A percentile compares a stretch with the other conserved stretches of the same genome.
Conservation (phyloP, 2,888 invertebrate genomes). For the Calephelis perditalis region DNA sequence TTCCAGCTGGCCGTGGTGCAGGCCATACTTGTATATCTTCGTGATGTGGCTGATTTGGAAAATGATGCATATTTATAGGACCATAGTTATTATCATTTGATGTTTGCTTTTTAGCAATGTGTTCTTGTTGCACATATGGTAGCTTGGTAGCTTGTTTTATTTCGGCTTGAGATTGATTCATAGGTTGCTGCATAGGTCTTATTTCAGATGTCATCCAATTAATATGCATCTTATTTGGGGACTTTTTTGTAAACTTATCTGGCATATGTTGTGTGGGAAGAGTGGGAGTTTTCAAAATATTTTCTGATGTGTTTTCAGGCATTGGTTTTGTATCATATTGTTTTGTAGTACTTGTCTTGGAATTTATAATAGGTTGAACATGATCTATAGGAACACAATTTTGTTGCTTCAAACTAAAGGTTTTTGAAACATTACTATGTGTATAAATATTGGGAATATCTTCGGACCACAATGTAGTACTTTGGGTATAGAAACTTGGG, state of each 20-base stretch:
- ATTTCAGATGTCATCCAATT: conserved; percentile 75
- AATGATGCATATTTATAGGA: conserved; percentile 65
- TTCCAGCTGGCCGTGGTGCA: conserved; percentile 59
- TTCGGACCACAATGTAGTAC: conserved; percentile 63
- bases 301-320: conserved; percentile 38
- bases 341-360: conserved; percentile 46
- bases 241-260: conserved; percentile 67
- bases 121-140: conserved; percentile 47
- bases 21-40: conserved; percentile 71
- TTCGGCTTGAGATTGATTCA: conserved; percentile 43
- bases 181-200: conserved; percentile 58
- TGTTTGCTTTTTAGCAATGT: conserved; percentile 51
- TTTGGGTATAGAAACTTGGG: conserved; percentile 64
- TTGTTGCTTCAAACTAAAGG: conserved; percentile 50
- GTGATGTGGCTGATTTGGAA: conserved; percentile 51
- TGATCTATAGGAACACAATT: conserved; percentile 52
- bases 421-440: conserved; percentile 51
- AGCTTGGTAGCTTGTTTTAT: conserved; percentile 52
- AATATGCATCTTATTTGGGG: conserved; percentile 68
- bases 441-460: conserved; percentile 60
- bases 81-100: conserved; percentile 59
- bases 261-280: conserved; percentile 42
- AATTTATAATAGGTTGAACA: conserved; percentile 40
- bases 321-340: conserved; percentile 51
- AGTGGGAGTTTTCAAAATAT: conserved; percentile 44